Base-by-base conservation (phyloP, 2,888 invertebrate species). In the Eilema depressum region DNA sequence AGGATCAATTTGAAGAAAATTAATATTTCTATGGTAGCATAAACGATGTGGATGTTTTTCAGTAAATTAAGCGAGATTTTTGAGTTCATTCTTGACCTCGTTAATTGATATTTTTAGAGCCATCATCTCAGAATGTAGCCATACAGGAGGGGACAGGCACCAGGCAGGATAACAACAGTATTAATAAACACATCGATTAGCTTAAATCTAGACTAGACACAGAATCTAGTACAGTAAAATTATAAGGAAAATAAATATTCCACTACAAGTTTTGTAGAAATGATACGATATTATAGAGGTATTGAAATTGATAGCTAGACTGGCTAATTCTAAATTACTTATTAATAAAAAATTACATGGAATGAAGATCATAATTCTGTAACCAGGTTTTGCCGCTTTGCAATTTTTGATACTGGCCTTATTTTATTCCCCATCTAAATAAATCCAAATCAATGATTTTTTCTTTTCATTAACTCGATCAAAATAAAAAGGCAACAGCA, bases 131-230 rank as follows among this genome's bases (percentile, higher is more conserved):
- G 47, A 66, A 70, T 62, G 66, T 79, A 85, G 81, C 84, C 87
- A 86, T 70, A 79, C 37, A 85, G 83, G 85, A 78, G 84, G 91
- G 80, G 88, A 78, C 92, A 92, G 85, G 93, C 93, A 93, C 86
- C 93, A 93, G 84, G 93, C 93, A 92, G 93, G 93, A 91, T 68
- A 64, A 91, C 88, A 86, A 89, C 87, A 89, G 70, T 83, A 86
- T 71, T 77, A 79, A 75, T 77, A 82, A 59, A 78, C 73, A 81
- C 78, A 77, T 75, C 69, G 66, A 83, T 77, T 79, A 76, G 75
- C 76, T 78, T 66, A 71, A 60, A 71, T 79, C 80, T 83, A 85
- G 71, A 78, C 69, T 79, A 83, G 79, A 83, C 75, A 80, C 68
- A 71, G 28, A 79, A 74, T 75, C 75, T 80, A 82, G 67, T 63